Base-by-base conservation (phyloP, 2,113 vertebrate genomes). In the Capra hircus region DNA sequence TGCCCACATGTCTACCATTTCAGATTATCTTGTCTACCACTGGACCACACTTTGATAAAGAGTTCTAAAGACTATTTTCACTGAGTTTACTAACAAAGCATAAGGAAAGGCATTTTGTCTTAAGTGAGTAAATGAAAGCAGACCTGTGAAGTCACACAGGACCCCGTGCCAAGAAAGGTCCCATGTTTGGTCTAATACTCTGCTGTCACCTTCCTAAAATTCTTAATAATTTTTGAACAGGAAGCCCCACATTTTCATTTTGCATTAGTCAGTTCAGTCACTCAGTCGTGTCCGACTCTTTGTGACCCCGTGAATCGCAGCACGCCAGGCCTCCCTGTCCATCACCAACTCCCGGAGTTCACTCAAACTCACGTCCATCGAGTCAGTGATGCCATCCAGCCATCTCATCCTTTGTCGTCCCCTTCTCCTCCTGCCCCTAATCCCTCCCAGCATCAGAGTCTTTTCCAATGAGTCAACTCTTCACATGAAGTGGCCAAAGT, bases 141-240 rank as follows among this genome's bases (percentile, higher is more conserved):
- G 28, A 50, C 17, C 8, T 4, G 2, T 50, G n/a, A 7, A 16
- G 52, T 52, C 27, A 48, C 21, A 25, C 0, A 36, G 21, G 57
- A 21, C 43, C 55, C 14, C 15, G 4, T 0, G 2, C 57, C 83
- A 40, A 74, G 86, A 88, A 89, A 40, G 36, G 5, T 3, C 78
- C 13, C 10, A 48, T 2, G 7, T 30, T 52, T 84, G 33, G 0
- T 30, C 62, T 55, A 90, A 57, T 17, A 3, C 28, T 88, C 43
- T 78, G 7, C 40, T 55, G 9, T 59, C 55, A 83, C 17, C 60
- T 90, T 97, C 45, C n/a, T 64, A 52, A 95, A 74, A 91, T 81
- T 88, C 40, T 93, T 90, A 78, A 90, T 36, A 43, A 15, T 62
- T 91, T 90, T 96, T 93, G 30, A 94, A 93, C n/a, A 84, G 53